These are phyloP conservation scores for Panulirus ornatus DNA, from an alignment of 1,140 invertebrate genomes.

Conservation along the genomic window DNA sequence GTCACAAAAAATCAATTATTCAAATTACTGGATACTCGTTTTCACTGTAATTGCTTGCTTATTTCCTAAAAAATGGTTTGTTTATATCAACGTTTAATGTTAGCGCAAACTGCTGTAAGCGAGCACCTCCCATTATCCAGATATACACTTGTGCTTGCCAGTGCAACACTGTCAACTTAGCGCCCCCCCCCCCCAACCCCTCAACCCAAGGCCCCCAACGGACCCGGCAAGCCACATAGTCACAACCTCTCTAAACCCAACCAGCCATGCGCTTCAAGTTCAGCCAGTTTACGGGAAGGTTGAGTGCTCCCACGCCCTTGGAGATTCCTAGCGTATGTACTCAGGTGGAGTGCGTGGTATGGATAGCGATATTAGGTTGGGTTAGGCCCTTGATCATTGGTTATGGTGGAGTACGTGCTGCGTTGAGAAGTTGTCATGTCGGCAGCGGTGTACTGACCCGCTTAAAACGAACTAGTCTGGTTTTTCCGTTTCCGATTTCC, in stretches of 20 bases:
- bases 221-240: not conserved
- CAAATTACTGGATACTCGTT: not conserved
- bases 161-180: not conserved
- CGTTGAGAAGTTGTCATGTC: too few species aligned
- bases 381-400: too few species aligned
- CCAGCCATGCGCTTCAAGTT: conserved; percentile 30
- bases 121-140: too few species aligned
- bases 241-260: not conserved
- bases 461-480: too few species aligned
- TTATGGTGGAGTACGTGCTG: too few species aligned
- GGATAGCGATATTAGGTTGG: not conserved
- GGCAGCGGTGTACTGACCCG: too few species aligned
- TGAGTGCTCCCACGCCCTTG: conserved; percentile 14
- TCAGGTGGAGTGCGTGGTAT: not conserved
- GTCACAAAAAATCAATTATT: not conserved
- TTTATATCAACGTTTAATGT: not conserved
- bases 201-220: not conserved
- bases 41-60: not conserved
- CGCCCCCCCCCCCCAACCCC: not conserved
- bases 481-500: too few species aligned
- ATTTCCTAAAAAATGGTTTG: not conserved
- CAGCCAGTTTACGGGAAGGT: conserved; percentile 30
- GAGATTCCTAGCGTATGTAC: conserved; percentile 30
- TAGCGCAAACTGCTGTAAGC: not conserved
- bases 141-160: conserved; percentile 16